Evolutionary conservation across 2,888 invertebrate species (phyloP).

Genomic region (Chironomus tentans): DNA sequence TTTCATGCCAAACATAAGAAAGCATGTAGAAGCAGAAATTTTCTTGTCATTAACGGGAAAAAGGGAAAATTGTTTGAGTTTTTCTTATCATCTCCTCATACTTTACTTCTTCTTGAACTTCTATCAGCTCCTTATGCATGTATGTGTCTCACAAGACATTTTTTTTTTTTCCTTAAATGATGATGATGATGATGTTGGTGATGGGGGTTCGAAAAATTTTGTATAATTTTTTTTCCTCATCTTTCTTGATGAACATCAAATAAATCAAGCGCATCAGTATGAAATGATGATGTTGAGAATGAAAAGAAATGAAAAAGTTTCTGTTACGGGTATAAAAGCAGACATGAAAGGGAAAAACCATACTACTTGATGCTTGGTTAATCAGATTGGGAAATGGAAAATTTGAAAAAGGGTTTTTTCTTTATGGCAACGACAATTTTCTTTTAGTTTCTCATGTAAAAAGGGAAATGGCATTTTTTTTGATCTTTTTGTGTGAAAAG

Average conservation of each 20-base stretch:
- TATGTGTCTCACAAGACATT: too few relatives aligned
- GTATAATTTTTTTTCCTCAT: neutral
- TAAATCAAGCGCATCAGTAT: slow-evolving; percentile 4
- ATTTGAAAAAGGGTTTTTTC: too few relatives aligned
- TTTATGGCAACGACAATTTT: too few relatives aligned
- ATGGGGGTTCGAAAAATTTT: neutral
- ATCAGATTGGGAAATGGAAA: too few relatives aligned
- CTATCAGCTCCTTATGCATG: too few relatives aligned
- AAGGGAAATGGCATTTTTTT: too few relatives aligned
- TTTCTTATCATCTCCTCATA: neutral
- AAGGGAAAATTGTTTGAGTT: slow-evolving; percentile 4
- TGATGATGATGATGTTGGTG: neutral
- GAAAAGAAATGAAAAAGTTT: neutral
- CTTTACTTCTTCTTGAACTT: neutral
- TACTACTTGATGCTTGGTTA: too few relatives aligned
- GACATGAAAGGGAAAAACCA: neutral
- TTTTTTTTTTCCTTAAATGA: neutral
- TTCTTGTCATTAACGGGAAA: slow-evolving; percentile 4
- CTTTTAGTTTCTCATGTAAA: too few relatives aligned
- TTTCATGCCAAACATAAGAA: slow-evolving; percentile 1
- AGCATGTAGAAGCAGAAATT: neutral
- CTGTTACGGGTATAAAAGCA: neutral
- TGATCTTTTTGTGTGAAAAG: too few relatives aligned
- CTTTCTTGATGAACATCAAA: slow-evolving; percentile 13
- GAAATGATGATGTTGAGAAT: neutral